Evolutionary conservation across 2,797 vertebrate species (phyloP).

Genomic region (Epinephelus coioides): DNA sequence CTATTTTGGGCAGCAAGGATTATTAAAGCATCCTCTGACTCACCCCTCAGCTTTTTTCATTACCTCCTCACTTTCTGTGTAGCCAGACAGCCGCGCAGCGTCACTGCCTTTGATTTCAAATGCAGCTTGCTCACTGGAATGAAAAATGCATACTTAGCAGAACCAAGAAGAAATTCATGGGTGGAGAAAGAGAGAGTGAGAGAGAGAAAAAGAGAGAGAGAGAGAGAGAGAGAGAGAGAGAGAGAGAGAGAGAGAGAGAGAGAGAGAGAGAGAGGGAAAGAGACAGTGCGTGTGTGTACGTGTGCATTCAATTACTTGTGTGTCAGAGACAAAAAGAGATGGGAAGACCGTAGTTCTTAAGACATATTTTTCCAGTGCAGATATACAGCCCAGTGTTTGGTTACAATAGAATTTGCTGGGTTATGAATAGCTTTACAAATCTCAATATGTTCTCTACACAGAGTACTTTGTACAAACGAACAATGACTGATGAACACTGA

Average conservation of each 20-base stretch:
- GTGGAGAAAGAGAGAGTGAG: slow-evolving; percentile 2
- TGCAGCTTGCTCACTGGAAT: slow-evolving; percentile 78
- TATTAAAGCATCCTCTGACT: slow-evolving; percentile 81
- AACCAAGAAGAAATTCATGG: slow-evolving; percentile 68
- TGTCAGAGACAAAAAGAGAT: slow-evolving; percentile 40
- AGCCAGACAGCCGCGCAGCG: slow-evolving; percentile 75
- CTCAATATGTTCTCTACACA: slow-evolving; percentile 45
- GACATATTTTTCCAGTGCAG: slow-evolving; percentile 35
- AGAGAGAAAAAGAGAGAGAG: background rate
- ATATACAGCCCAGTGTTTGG: slow-evolving; percentile 47
- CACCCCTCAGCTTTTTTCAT: slow-evolving; percentile 80
- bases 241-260: background rate
- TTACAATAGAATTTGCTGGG: slow-evolving; percentile 46
- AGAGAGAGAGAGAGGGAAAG: background rate
- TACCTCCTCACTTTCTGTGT: slow-evolving; percentile 71
- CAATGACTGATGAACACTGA: slow-evolving; percentile 55
- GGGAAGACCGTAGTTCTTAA: slow-evolving; percentile 31
- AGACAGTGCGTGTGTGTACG: slow-evolving; percentile 8
- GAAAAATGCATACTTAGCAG: slow-evolving; percentile 85
- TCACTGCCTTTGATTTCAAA: slow-evolving; percentile 80
- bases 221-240: background rate
- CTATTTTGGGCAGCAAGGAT: slow-evolving; percentile 78
- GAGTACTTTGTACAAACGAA: slow-evolving; percentile 57
- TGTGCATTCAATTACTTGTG: slow-evolving; percentile 36
- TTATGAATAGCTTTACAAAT: slow-evolving; percentile 63